Conservation (phyloP, 1,140 invertebrate species). For the Trachelipus rathkii region DNA sequence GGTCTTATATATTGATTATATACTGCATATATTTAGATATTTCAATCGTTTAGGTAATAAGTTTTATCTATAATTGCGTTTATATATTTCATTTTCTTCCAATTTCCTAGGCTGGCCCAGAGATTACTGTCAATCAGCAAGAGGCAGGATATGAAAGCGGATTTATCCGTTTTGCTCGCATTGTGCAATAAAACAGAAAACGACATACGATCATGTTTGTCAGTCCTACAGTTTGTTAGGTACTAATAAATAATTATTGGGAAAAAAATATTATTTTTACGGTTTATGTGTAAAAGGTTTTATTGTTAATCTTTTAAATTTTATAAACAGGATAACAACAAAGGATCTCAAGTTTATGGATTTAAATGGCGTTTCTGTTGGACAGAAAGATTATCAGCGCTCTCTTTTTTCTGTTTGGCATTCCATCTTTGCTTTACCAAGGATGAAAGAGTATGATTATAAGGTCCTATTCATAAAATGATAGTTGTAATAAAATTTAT, state of each 20-base stretch:
- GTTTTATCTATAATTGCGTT: too few relatives aligned
- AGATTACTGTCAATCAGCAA: conserved; percentile 64
- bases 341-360: conserved; percentile 64
- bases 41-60: too few relatives aligned
- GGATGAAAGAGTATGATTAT: conserved; percentile 41
- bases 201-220: conserved; percentile 84
- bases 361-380: conserved; percentile 66
- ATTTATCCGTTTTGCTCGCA: conserved; percentile 64
- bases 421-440: conserved; percentile 68
- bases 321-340: conserved; percentile 59
- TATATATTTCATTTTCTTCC: too few relatives aligned
- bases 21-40: too few relatives aligned
- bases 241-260: conserved; percentile 20
- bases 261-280: conserved; percentile 14
- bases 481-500: too few relatives aligned
- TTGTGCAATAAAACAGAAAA: conserved; percentile 76
- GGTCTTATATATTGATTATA: too few relatives aligned
- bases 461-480: too few relatives aligned
- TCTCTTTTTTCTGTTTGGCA: conserved; percentile 80
- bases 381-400: conserved; percentile 79
- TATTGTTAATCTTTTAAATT: conserved; percentile 8
- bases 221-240: conserved; percentile 68
- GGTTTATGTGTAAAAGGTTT: background rate
- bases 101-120: conserved; percentile 58
- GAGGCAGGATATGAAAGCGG: conserved; percentile 66